Percentiles rank a stretch among this genome's conserved stretches.
Evolutionary conservation across 2,888 invertebrate genomes (phyloP).

Genomic region (Rhaphigaster nebulosa): DNA sequence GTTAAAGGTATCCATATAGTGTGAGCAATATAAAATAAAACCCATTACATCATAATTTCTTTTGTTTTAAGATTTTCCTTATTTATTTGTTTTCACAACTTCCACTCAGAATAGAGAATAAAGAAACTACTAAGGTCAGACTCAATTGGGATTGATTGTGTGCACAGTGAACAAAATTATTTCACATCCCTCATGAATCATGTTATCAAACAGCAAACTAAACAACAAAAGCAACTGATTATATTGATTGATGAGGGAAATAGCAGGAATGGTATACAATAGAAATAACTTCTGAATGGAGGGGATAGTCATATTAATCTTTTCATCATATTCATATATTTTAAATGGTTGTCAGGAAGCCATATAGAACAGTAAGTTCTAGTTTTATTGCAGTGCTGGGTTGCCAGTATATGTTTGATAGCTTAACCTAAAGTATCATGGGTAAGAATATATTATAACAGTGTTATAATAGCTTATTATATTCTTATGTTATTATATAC

Average conservation of each 20-base stretch:
- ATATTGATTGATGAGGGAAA: not conserved
- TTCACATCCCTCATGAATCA: not conserved
- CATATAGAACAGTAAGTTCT: not conserved
- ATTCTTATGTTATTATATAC: too few species aligned
- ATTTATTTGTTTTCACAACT: too few species aligned
- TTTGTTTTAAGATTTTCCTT: too few species aligned
- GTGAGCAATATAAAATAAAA: too few species aligned
- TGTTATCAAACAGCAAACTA: not conserved
- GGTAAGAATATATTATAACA: not conserved
- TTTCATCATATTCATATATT: not conserved
- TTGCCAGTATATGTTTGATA: not conserved
- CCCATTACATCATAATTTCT: too few species aligned
- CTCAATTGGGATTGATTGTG: not conserved
- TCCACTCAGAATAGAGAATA: not conserved
- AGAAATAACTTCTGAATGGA: not conserved
- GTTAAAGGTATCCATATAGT: too few species aligned
- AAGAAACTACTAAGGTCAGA: not conserved
- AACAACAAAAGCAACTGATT: not conserved
- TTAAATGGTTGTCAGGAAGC: too few species aligned
- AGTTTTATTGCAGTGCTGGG: too few species aligned
- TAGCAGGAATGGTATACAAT: not conserved
- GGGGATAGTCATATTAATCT: not conserved
- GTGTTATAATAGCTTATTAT: too few species aligned
- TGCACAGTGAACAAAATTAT: not conserved
- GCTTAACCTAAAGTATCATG: not conserved